Evolutionary conservation across 2,888 invertebrate species (phyloP), one percentile per base, ranked within the genome.

Genomic region (Metallyticus violacea): DNA sequence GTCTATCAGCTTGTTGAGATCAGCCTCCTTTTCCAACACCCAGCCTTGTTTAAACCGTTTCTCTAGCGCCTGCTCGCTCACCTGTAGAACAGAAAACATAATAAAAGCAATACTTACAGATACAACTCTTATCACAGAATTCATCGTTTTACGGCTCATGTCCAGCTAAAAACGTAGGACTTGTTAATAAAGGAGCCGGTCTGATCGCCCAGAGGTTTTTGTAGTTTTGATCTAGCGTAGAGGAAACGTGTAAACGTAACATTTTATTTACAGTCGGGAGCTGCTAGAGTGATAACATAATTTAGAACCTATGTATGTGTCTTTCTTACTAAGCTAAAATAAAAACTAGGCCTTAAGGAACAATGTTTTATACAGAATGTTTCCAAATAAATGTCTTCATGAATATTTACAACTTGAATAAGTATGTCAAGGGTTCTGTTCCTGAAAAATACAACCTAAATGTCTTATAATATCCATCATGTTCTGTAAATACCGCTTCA

Each of bases 21-120:
- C 90, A 79, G 90, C 89, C 7, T 91, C 91, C 76, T 92, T 91
- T 89, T 93, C 93, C 89, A 91, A 90, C 77, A 95, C 89, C 94
- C 94, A 94, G n/a, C 94, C 94, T 90, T 86, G 86, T n/a, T n/a
- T 15, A 22, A 30, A 77, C 26, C 94, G 91, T 89, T 94, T 94
- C 85, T 91, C 89, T 76, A 94, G 30, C 5, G 88, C 88, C n/a
- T 87, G 88, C 6, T 85, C 76, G 85, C 88, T 88, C 6, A 90
- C 90, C 90, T 90, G 76, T 22, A 29, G 40, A 79, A 79, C 76
- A 40, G 1, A 40, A 7, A 40, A 40, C 40, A 62, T 22, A 62
- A 62, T 62, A 62, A 62, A 62, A 62, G n/a, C n/a, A n/a, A n/a
- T n/a, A n/a, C n/a, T n/a, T n/a, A n/a, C n/a, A n/a, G n/a, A 15